These are phyloP conservation scores for Lophius piscatorius DNA, from an alignment of 2,113 vertebrate species.

Conservation along the genomic window DNA sequence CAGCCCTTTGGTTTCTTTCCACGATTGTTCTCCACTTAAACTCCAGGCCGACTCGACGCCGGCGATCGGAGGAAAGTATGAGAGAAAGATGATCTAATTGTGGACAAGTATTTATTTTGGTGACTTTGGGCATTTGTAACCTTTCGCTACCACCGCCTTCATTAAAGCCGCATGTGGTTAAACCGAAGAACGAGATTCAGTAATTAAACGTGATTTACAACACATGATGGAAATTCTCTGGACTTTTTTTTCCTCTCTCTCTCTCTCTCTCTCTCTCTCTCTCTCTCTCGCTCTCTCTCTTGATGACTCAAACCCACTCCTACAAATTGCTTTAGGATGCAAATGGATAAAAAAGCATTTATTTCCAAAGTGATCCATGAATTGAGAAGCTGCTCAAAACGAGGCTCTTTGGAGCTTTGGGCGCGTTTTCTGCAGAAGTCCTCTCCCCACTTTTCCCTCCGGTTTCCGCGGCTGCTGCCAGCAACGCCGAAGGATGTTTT, in stretches of 20 bases:
- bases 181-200: not conserved
- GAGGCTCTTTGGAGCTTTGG: too few relatives aligned
- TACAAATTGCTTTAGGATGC: not conserved
- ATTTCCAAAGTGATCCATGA: not conserved
- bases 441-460: slow-evolving; percentile 3
- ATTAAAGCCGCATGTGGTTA: not conserved
- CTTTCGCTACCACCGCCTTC: too few relatives aligned
- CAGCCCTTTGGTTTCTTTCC: not conserved
- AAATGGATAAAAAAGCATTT: not conserved
- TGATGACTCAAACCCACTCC: not conserved
- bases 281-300: not conserved
- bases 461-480: slow-evolving; percentile 53
- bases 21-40: not conserved
- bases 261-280: not conserved
- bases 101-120: not conserved
- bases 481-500: slow-evolving; percentile 48
- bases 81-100: not conserved
- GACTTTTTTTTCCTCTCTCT: not conserved
- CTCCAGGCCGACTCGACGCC: not conserved
- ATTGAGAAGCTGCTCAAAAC: too few relatives aligned
- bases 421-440: slow-evolving; percentile 14
- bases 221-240: not conserved
- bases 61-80: not conserved
- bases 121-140: not conserved
- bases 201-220: not conserved